phyloP scores from a whole-genome alignment of 2,797 vertebrate genomes.

The Passerculus sandwichensis region DNA sequence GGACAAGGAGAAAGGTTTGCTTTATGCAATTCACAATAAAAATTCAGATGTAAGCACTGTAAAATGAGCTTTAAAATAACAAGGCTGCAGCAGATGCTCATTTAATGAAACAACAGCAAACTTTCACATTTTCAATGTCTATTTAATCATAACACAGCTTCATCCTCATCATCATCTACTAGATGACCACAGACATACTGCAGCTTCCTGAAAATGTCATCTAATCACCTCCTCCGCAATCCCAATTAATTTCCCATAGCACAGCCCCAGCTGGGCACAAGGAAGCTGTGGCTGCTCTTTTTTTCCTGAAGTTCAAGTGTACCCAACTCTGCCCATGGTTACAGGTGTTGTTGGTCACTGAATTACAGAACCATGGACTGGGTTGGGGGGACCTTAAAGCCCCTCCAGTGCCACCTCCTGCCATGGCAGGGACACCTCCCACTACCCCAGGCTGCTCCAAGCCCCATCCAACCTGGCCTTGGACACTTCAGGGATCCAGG shows the following conservation, averaged over 20 bases:
- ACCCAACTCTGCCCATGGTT: neutral
- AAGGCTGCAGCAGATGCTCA: neutral
- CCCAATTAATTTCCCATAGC: neutral
- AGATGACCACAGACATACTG: neutral
- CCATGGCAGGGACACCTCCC: neutral
- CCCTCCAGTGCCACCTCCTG: neutral
- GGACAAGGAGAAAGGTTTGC: neutral
- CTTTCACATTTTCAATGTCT: neutral
- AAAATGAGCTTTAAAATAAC: neutral
- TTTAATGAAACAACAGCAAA: neutral
- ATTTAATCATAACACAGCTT: neutral
- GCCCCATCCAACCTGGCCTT: fast-evolving
- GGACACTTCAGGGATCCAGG: neutral
- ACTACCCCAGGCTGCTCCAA: fast-evolving
- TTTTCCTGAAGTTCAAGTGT: neutral
- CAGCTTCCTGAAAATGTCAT: neutral
- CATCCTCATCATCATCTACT: neutral
- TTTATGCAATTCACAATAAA: neutral
- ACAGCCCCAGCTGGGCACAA: fast-evolving
- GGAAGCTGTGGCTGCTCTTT: neutral
- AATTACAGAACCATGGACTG: neutral
- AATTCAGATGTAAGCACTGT: neutral
- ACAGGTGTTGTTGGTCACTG: neutral
- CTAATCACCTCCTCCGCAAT: fast-evolving
- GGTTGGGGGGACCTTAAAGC: neutral